Conservation (phyloP, 2,113 vertebrate species). For the Toxotes chatareus region DNA sequence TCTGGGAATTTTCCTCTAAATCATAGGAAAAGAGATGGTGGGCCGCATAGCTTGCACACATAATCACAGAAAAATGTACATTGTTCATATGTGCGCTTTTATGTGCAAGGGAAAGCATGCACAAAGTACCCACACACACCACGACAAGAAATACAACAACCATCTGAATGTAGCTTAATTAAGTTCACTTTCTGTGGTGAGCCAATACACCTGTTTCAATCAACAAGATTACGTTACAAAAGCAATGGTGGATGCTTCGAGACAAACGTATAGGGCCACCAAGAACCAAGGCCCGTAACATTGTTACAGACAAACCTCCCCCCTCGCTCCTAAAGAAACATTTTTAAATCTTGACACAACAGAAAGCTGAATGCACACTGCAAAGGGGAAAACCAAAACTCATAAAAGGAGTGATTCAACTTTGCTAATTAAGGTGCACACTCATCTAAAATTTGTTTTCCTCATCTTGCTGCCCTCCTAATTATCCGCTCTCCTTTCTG, state of each 20-base stretch:
- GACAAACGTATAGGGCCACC: neutral
- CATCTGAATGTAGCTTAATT: neutral
- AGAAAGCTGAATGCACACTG: neutral
- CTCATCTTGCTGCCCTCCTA: neutral
- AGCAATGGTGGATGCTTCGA: neutral
- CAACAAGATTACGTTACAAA: neutral
- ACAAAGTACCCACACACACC: neutral
- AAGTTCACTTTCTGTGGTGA: neutral
- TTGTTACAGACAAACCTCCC: neutral
- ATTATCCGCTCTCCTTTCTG: slow-evolving; percentile 1
- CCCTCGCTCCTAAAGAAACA: neutral
- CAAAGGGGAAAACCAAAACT: neutral
- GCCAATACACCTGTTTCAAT: slow-evolving; percentile 5
- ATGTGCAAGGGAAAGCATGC: slow-evolving; percentile 2
- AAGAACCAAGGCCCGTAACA: neutral
- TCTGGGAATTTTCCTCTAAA: slow-evolving; percentile 73
- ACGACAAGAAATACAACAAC: neutral
- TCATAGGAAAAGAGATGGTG: slow-evolving; percentile 36
- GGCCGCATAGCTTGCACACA: slow-evolving; percentile 11
- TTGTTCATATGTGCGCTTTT: neutral
- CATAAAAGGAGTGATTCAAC: neutral
- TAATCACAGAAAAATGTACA: slow-evolving; percentile 42
- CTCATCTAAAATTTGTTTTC: neutral
- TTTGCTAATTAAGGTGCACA: neutral
- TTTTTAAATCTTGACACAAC: neutral